Percentiles rank a stretch among this genome's conserved stretches.
Evolutionary conservation across 2,888 invertebrate genomes (phyloP).

Genomic region (Ashinkailepas kermadecensis): DNA sequence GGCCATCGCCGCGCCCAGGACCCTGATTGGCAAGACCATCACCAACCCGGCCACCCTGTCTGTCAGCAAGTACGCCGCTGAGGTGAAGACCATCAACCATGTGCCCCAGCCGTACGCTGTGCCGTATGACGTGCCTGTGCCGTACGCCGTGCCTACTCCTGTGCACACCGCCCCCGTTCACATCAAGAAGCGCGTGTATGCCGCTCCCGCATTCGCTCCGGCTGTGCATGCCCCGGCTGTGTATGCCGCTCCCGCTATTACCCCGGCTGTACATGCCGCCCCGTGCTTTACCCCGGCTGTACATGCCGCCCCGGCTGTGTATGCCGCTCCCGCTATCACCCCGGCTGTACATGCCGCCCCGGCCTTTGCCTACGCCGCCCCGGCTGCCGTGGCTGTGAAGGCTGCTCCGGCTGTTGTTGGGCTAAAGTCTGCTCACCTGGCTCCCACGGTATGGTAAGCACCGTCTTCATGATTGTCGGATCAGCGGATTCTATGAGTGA

Average conservation of each 20-base stretch:
- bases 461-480: no score
- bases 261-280: background rate
- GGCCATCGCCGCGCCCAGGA: constrained; percentile 30
- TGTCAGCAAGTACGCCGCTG: background rate
- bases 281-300: background rate
- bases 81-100: constrained; percentile 1
- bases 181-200: constrained; percentile 2
- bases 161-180: background rate
- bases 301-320: background rate
- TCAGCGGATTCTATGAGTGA: background rate
- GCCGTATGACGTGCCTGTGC: background rate
- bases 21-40: constrained; percentile 29
- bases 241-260: no score
- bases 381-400: background rate
- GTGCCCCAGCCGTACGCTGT: background rate
- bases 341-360: background rate
- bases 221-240: background rate
- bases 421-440: background rate
- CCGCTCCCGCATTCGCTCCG: background rate
- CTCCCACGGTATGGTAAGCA: background rate
- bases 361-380: background rate
- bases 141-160: background rate
- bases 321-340: no score
- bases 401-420: background rate
- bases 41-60: constrained; percentile 26